Conservation (phyloP, 2,113 vertebrate genomes). For the Muntiacus muntjak region DNA sequence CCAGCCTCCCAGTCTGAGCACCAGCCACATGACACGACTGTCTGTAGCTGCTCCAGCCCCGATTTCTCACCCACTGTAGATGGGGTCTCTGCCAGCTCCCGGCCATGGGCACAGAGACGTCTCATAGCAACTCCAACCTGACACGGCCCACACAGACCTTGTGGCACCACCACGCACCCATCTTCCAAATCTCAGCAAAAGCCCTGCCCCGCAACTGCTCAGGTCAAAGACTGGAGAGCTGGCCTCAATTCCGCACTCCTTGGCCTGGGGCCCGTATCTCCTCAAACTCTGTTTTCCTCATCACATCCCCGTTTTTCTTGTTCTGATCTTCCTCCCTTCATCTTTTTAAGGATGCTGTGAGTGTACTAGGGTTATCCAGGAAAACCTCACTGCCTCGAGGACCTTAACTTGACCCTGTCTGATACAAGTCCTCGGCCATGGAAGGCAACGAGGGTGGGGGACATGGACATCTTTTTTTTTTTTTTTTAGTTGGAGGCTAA, state of each 20-base stretch:
- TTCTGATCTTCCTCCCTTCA: background rate
- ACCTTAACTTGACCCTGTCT: background rate
- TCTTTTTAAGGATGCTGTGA: background rate
- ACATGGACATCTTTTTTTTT: background rate
- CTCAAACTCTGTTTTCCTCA: background rate
- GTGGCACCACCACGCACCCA: background rate
- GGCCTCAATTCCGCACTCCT: background rate
- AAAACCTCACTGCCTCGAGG: background rate
- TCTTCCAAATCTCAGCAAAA: background rate
- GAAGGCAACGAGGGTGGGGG: background rate
- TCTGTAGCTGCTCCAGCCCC: background rate
- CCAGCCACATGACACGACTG: rapidly evolving
- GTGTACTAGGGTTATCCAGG: background rate
- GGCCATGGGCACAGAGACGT: background rate
- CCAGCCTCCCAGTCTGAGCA: background rate
- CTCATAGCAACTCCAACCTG: background rate
- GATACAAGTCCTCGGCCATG: background rate
- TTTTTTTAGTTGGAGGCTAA: too few relatives aligned
- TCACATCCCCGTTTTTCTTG: background rate
- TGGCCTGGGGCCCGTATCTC: rapidly evolving
- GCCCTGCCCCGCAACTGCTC: background rate
- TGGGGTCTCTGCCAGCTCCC: background rate
- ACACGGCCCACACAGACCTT: background rate
- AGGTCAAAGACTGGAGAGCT: background rate
- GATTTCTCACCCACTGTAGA: background rate